Evolutionary conservation across 2,797 vertebrate species (phyloP).

Genomic region (Amblyraja radiata): DNA sequence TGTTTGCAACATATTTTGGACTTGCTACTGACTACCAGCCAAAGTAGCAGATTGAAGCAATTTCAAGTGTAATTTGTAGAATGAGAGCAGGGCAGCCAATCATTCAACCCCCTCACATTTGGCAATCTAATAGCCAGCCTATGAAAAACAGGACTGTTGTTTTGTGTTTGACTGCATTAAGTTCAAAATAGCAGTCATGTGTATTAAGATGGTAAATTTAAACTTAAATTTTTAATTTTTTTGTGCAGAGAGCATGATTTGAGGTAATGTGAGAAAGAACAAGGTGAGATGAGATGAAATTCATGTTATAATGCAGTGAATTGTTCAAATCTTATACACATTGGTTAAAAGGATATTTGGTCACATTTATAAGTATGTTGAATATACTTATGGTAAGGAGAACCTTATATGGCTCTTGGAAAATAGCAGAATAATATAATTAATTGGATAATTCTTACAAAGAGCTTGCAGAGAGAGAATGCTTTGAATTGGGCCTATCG

Average conservation of each 20-base stretch:
- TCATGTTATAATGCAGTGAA: background rate
- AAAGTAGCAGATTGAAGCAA: background rate
- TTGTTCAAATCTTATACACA: background rate
- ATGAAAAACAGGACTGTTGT: background rate
- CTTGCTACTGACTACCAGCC: background rate
- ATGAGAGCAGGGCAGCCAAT: constrained; percentile 2
- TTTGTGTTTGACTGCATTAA: no score
- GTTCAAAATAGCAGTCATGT: no score
- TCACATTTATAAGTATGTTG: background rate
- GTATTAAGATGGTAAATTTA: background rate
- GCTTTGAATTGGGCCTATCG: no score
- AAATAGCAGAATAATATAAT: background rate
- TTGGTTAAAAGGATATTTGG: background rate
- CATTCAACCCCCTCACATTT: background rate
- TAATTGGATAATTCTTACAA: constrained; percentile 16
- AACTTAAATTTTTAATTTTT: background rate
- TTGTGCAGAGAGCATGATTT: background rate
- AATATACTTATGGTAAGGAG: background rate
- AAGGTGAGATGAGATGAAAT: background rate
- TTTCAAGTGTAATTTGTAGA: background rate
- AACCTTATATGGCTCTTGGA: background rate
- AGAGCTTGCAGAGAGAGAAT: background rate
- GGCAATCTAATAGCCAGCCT: background rate
- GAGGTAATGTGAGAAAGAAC: background rate
- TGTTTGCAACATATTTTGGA: background rate